Base-by-base conservation (phyloP, 1,140 invertebrate genomes). In the Drosophila tsacasi region DNA sequence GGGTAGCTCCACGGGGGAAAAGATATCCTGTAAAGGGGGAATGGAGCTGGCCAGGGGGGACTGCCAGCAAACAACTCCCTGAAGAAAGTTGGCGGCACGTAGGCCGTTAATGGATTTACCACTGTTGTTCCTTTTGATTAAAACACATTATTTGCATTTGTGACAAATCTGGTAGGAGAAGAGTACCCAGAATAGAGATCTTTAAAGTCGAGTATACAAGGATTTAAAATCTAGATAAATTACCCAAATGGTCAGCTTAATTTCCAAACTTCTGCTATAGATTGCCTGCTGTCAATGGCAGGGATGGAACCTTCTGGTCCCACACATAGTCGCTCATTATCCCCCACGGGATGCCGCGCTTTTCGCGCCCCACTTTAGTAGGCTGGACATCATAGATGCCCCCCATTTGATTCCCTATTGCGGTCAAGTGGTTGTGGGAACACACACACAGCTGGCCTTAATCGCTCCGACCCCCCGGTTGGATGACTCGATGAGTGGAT, bases 131-230 rank as follows among this genome's bases (percentile, higher is more conserved):
- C 65, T 76, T 79, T 79, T 89, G 84, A 89, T 89, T 84, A 90
- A 89, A 89, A 90, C 66, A 57, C 85, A 89, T 90, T 90, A 89
- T 81, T 89, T 89, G 81, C 84, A 90, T 89, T 84, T 90, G 81
- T 67, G 58, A 69, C 81, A 67, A 57, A 75, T 17, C 25, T 39
- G 40, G 25, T 10, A 4, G 37, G 13, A n/a, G 9, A 13, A 23
- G 5, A 21, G 19, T 46, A 17, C 37, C 37, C 39, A 44, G 7
- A 60, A 32, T 15, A 23, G 30, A 30, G 46, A 6, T n/a, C 7
- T 13, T 23, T 55, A 60, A 35, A 58, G 50, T 13, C 47, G 5
- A 27, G 19, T 23, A 21, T 10, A 13, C 4, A 10, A 12, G 9
- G 15, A 49, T 2, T 49, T 49, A 17, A 25, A 49, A 5, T 15